phyloP scores from a whole-genome alignment of 2,888 invertebrate genomes.

The Eucera pruinosa region DNA sequence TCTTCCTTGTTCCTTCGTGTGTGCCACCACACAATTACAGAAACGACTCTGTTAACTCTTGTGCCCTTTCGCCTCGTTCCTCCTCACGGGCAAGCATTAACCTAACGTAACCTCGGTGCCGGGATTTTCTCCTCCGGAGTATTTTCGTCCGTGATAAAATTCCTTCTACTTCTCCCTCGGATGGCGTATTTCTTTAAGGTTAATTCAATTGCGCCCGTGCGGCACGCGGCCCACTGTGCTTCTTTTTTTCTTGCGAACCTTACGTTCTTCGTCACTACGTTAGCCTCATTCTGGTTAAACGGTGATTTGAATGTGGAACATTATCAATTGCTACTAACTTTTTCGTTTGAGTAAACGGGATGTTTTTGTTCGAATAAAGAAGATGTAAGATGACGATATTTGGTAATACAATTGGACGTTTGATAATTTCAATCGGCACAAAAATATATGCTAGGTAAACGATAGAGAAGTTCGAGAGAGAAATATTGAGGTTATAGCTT shows the following conservation, averaged over 20 bases:
- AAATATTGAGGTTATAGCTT: too few relatives aligned
- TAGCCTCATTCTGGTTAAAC: conserved; percentile 15
- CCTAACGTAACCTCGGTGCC: conserved; percentile 63
- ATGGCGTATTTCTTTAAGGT: conserved; percentile 55
- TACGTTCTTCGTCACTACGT: neutral
- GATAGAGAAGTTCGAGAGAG: too few relatives aligned
- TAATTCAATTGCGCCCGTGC: conserved; percentile 55
- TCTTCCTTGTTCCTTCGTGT: conserved; percentile 62
- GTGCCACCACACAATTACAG: conserved; percentile 67
- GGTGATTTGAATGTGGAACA: neutral
- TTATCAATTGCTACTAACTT: neutral
- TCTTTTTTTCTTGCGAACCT: neutral
- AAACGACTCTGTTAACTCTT: conserved; percentile 67
- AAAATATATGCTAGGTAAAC: too few relatives aligned
- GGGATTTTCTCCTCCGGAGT: conserved; percentile 58
- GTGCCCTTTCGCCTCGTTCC: conserved; percentile 60
- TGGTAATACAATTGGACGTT: too few relatives aligned
- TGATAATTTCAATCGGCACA: too few relatives aligned
- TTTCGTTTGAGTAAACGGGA: too few relatives aligned
- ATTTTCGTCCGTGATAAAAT: conserved; percentile 63
- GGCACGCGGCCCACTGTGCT: conserved; percentile 13
- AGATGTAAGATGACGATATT: too few relatives aligned
- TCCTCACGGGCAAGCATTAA: conserved; percentile 60
- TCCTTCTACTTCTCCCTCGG: conserved; percentile 19
- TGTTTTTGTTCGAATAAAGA: too few relatives aligned